Conservation (phyloP, 1,140 invertebrate species). For the Drosophila ficusphila region DNA sequence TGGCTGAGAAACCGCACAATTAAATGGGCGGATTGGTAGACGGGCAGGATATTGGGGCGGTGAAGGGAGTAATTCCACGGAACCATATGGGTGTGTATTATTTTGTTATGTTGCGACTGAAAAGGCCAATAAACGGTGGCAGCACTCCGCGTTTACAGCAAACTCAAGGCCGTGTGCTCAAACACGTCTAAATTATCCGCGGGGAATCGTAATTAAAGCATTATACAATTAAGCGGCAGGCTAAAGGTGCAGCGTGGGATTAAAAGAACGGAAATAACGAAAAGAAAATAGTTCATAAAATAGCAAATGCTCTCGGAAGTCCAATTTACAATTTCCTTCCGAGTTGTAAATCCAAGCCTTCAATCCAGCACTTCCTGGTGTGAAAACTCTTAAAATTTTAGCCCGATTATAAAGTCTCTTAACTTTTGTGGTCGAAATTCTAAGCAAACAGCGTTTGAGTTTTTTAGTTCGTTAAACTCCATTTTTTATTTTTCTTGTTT, state of each 20-base stretch:
- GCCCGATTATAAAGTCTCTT: too few relatives aligned
- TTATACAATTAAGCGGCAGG: slow-evolving; percentile 2
- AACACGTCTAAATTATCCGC: slow-evolving; percentile 6
- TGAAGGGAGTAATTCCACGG: background rate
- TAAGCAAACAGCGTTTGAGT: too few relatives aligned
- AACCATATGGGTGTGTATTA: slow-evolving; percentile 25
- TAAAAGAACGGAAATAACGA: background rate
- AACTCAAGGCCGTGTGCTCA: slow-evolving; percentile 24
- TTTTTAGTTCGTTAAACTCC: too few relatives aligned
- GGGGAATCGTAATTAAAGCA: slow-evolving; percentile 12
- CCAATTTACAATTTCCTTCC: too few relatives aligned
- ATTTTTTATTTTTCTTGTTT: too few relatives aligned
- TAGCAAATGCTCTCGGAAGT: too few relatives aligned
- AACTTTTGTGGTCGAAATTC: too few relatives aligned
- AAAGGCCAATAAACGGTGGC: slow-evolving; percentile 25
- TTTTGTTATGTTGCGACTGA: slow-evolving; percentile 23
- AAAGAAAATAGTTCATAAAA: too few relatives aligned
- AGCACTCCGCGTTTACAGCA: slow-evolving; percentile 14
- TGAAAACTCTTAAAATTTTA: too few relatives aligned
- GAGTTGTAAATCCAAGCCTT: too few relatives aligned
- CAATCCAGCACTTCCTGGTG: too few relatives aligned
- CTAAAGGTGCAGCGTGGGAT: background rate
- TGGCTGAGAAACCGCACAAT: slow-evolving; percentile 69
- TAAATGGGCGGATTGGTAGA: slow-evolving; percentile 51
- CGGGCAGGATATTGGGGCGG: background rate